Evolutionary conservation across 2,888 invertebrate species (phyloP).

Genomic region (Furcula furcula): DNA sequence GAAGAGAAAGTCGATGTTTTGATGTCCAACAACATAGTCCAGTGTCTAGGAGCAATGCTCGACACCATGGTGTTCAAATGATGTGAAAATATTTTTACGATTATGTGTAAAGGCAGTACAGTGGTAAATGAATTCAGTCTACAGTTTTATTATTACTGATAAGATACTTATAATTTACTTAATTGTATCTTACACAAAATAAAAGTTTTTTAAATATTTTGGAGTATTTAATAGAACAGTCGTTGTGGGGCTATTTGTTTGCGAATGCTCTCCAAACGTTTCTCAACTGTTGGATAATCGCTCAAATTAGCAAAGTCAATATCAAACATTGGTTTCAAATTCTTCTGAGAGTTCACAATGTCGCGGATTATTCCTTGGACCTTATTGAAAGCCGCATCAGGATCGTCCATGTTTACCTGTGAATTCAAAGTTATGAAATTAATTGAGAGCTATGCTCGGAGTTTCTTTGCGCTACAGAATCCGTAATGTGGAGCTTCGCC

Average conservation of each 20-base stretch:
- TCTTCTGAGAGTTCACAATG: constrained; percentile 54
- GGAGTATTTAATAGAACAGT: constrained; percentile 50
- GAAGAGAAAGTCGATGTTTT: constrained; percentile 98
- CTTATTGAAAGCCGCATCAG: constrained; percentile 56
- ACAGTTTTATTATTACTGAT: constrained; percentile 46
- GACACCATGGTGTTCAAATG: constrained; percentile 85
- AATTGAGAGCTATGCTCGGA: too few species aligned
- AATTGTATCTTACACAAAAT: constrained; percentile 57
- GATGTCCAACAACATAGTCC: constrained; percentile 98
- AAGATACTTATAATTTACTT: constrained; percentile 63
- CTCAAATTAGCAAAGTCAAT: constrained; percentile 53
- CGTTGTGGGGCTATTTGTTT: constrained; percentile 60
- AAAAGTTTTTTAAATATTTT: constrained; percentile 36
- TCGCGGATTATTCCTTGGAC: constrained; percentile 51
- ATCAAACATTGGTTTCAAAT: constrained; percentile 61
- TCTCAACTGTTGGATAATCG: constrained; percentile 47
- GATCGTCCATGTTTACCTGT: constrained; percentile 61
- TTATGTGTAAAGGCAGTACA: constrained; percentile 53
- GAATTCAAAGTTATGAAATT: too few species aligned
- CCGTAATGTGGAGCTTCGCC: too few species aligned
- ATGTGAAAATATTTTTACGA: constrained; percentile 46
- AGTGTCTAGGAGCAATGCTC: constrained; percentile 98
- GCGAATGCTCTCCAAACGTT: constrained; percentile 45
- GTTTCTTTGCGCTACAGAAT: too few species aligned
- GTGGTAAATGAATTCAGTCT: constrained; percentile 53